These are phyloP conservation scores for Diplogasteroides magnus DNA, from an alignment of 1,140 invertebrate species.

Conservation along the genomic window DNA sequence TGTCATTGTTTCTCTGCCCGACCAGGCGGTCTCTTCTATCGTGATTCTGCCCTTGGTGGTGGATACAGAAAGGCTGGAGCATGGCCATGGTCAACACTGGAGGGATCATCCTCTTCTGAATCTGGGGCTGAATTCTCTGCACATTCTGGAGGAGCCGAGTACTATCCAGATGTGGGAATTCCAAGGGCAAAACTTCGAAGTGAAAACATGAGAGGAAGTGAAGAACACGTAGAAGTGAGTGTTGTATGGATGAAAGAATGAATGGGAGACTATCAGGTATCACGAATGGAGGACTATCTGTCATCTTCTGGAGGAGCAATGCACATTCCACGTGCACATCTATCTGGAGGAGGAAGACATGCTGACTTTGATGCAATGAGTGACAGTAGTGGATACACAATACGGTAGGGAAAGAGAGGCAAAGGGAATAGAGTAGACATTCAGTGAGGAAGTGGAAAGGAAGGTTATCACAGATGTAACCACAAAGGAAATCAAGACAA, in stretches of 20 bases:
- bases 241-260: neutral
- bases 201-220: conserved; percentile 1
- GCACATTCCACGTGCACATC: conserved; percentile 49
- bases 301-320: conserved; percentile 42
- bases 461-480: conserved; percentile 47
- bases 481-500: conserved; percentile 41
- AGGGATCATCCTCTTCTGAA: conserved; percentile 51
- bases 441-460: conserved; percentile 50
- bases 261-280: conserved; percentile 26
- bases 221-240: neutral
- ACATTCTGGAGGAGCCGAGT: conserved; percentile 39
- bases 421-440: neutral
- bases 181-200: conserved; percentile 52
- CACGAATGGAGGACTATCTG: conserved; percentile 42
- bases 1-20: conserved; percentile 47
- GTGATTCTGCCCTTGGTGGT: conserved; percentile 3
- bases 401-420: conserved; percentile 20
- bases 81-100: conserved; percentile 51
- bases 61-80: conserved; percentile 29
- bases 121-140: conserved; percentile 50
- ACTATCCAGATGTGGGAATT: conserved; percentile 50
- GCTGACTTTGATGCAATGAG: conserved; percentile 42
- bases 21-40: conserved; percentile 10
- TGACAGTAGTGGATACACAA: conserved; percentile 50
- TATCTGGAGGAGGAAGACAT: conserved; percentile 25